Base-by-base conservation (phyloP, 2,113 vertebrate species). In the Mandrillus leucophaeus region DNA sequence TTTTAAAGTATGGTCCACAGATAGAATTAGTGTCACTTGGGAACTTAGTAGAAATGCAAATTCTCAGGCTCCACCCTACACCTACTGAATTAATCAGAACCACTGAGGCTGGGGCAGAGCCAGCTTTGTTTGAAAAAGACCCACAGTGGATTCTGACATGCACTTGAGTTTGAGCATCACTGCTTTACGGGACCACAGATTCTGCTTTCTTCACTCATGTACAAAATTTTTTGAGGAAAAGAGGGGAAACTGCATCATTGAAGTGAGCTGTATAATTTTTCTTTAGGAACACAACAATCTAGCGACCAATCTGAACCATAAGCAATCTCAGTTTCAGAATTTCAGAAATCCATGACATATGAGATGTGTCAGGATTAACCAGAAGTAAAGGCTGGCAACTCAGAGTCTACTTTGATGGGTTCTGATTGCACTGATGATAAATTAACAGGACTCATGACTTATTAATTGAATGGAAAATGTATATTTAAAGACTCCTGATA, bases 401-500 rank as follows among this genome's bases (percentile, higher is more conserved):
- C 40, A 22, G 17, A 40, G 57, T 73, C 94, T 70, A 50, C 78
- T 82, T 55, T 73, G 94, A 94, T 70, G 73, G 59, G 35, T 97
- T 95, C 52, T 75, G 90, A 88, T 48, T 35, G n/a, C 48, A 50
- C 48, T 40, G 68, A 70, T 75, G 88, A 88, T 61, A 85, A 93
- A 95, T 95, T 79, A 88, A 95, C 61, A 10, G 18, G 92, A 88
- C 57, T 70, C 82, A 76, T 97, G 85, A 97, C 59, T 95, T 95
- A 97, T 50, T 96, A 95, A 92, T 27, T 78, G 45, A 50, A 48
- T 75, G 64, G 84, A 68, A 79, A 91, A 96, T 98, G 93, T 75
- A 70, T 95, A 92, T 97, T 96, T 97, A 95, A 97, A 97, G 82
- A 97, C 43, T 70, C 68, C 59, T 76, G 95, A 95, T 75, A 73